Percentiles rank a stretch among this genome's conserved stretches.
Conservation (phyloP, 2,888 invertebrate species). For the Andrena dorsata region DNA sequence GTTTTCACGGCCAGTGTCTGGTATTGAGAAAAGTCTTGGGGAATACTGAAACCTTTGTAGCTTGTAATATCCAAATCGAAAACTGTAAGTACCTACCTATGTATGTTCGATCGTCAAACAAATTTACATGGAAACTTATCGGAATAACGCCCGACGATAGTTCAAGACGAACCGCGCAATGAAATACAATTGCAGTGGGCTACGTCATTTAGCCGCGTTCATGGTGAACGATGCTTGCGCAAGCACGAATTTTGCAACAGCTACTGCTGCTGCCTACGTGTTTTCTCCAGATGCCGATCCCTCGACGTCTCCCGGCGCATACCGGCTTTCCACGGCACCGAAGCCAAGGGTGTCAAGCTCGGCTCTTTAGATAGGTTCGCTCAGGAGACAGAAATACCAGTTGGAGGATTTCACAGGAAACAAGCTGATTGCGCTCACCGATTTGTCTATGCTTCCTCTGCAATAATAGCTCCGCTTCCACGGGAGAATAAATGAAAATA, state of each 20-base stretch:
- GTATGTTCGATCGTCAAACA: background rate
- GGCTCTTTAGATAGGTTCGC: slow-evolving; percentile 2
- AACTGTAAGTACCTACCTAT: background rate
- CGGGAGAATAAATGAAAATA: too few relatives aligned
- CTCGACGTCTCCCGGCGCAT: slow-evolving; percentile 25
- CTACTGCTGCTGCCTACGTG: slow-evolving; percentile 42
- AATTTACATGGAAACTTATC: background rate
- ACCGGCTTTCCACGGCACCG: slow-evolving; percentile 7
- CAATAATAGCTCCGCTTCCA: too few relatives aligned
- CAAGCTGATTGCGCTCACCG: background rate
- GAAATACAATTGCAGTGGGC: slow-evolving; percentile 8
- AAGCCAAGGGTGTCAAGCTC: slow-evolving; percentile 10
- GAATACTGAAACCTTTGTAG: background rate
- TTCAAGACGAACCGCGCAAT: background rate
- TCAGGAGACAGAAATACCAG: background rate
- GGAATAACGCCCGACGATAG: background rate
- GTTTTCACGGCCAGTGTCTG: slow-evolving; percentile 28
- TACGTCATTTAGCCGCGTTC: slow-evolving; percentile 19
- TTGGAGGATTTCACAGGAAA: background rate
- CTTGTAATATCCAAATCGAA: background rate
- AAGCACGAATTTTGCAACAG: slow-evolving; percentile 56
- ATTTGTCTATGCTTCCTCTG: too few relatives aligned
- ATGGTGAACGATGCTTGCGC: slow-evolving; percentile 41
- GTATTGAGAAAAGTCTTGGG: background rate
- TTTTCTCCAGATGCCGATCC: slow-evolving; percentile 49